phyloP scores from a whole-genome alignment of 35 echinoderm and acorn worm genomes.

The Holothuria glaberrima region DNA sequence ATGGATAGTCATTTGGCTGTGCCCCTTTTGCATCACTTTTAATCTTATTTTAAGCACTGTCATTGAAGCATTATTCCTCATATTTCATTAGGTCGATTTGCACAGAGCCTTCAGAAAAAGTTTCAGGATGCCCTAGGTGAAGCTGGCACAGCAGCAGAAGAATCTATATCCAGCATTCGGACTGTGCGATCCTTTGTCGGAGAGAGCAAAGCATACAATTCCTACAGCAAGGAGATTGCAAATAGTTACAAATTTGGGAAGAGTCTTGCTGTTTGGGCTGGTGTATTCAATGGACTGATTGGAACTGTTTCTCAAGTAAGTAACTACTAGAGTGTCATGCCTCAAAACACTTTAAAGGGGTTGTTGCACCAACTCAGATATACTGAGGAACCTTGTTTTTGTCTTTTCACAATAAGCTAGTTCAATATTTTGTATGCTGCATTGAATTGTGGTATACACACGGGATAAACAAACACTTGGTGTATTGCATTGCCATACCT shows the following conservation, averaged over 20 bases:
- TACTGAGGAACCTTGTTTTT: too few relatives aligned
- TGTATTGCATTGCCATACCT: too few relatives aligned
- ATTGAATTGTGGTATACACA: too few relatives aligned
- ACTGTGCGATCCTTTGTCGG: slow-evolving; percentile 82
- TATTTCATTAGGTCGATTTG: slow-evolving; percentile 72
- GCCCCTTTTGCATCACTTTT: not conserved
- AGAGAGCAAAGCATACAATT: slow-evolving; percentile 67
- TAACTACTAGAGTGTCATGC: not conserved
- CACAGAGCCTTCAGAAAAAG: slow-evolving; percentile 74
- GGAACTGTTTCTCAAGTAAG: slow-evolving; percentile 83
- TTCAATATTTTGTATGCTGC: too few relatives aligned
- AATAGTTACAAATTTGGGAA: slow-evolving; percentile 83
- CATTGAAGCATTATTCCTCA: not conserved
- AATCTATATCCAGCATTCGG: slow-evolving; percentile 88
- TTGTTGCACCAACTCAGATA: too few relatives aligned
- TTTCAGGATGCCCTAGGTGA: slow-evolving; percentile 91
- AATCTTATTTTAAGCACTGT: not conserved
- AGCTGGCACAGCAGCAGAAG: slow-evolving; percentile 92
- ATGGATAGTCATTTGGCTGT: not conserved
- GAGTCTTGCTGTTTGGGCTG: slow-evolving; percentile 65
- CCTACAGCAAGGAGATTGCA: slow-evolving; percentile 81
- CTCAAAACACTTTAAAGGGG: not conserved
- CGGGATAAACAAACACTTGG: too few relatives aligned
- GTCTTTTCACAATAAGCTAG: too few relatives aligned
- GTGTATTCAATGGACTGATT: slow-evolving; percentile 90